Percentiles rank a stretch among this genome's conserved stretches.
These are phyloP conservation scores for Campoletis raptor DNA, from an alignment of 2,888 invertebrate genomes.

Conservation along the genomic window DNA sequence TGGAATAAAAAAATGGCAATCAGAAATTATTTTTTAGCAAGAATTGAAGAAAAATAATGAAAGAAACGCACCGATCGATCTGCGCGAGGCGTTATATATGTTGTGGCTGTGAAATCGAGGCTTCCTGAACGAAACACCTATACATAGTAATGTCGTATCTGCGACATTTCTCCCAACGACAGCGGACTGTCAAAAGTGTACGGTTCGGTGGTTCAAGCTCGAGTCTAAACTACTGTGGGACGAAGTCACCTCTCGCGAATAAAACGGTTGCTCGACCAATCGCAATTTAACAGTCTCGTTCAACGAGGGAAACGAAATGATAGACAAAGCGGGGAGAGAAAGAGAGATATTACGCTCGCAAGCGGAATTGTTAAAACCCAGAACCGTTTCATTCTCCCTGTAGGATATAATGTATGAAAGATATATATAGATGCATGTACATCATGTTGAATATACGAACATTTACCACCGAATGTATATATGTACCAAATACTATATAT, in stretches of 20 bases:
- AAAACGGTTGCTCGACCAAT: slow-evolving; percentile 54
- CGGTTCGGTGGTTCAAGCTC: slow-evolving; percentile 57
- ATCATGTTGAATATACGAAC: slow-evolving; percentile 25
- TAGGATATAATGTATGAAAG: slow-evolving; percentile 27
- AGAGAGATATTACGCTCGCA: slow-evolving; percentile 42
- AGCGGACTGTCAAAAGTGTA: slow-evolving; percentile 52
- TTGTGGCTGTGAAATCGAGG: background rate
- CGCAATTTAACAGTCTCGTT: slow-evolving; percentile 52
- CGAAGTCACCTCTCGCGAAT: slow-evolving; percentile 37
- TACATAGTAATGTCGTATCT: slow-evolving; percentile 42
- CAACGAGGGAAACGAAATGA: slow-evolving; percentile 45
- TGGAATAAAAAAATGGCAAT: background rate
- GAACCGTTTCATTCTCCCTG: slow-evolving; percentile 45
- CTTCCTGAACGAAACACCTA: background rate
- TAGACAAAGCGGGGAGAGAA: slow-evolving; percentile 27
- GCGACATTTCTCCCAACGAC: slow-evolving; percentile 50
- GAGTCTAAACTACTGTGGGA: slow-evolving; percentile 32
- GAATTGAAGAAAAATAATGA: background rate
- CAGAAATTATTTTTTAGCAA: background rate
- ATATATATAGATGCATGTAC: background rate
- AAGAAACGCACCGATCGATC: background rate
- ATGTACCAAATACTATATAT: background rate
- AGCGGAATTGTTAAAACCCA: slow-evolving; percentile 57
- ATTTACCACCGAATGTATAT: slow-evolving; percentile 25
- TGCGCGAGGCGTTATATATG: background rate